Base-by-base conservation (phyloP, 1,140 invertebrate genomes). In the Diplogasteroides magnus region DNA sequence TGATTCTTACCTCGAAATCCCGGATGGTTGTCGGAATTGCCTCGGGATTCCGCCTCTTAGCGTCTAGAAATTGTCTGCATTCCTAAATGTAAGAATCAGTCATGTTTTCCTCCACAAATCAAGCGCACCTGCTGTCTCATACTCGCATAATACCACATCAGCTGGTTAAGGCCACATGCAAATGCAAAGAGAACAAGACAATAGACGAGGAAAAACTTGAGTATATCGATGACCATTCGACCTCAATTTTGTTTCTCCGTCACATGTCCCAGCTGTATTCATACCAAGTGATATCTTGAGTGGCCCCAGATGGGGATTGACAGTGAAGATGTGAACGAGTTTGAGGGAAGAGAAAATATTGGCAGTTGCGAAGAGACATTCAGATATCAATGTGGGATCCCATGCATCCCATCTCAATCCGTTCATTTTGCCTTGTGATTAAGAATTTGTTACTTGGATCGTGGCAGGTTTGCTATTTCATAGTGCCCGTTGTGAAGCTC, bases 261-360 rank as follows among this genome's bases (percentile, higher is more conserved):
- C 19, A 11, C 31, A 14, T 23, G 2, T 31, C 11, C 31, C 2
- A 66, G n/a, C 2, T 23, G 32, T 0, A 19, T 11, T 48, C 67
- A 93, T 87, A 61, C 92, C 95, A 26, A 97, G 87, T 11, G 93
- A 96, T 61, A 98, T 95, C 87, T 98, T 95, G 66, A 98, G 87
- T 69, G 95, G 94, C 68, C 95, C 95, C 80, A 98, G 86, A 85
- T 97, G 92, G 28, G 95, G 94, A 87, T 97, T 98, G 64, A 98
- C 93, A 61, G 94, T 97, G 86, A 98, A 98, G 84, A 98, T 97
- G 87, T 97, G 97, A 77, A 98, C 94, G 77, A 98, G 87, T 86
- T 97, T 98, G 68, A 98, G 87, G 65, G 93, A 96, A 86, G 74
- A 93, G 83, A 95, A 94, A 77, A 95, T 94, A 89, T 94, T 95